Evolutionary conservation across 2,113 vertebrate species (phyloP).

Genomic region (Chloroceryle aenea): DNA sequence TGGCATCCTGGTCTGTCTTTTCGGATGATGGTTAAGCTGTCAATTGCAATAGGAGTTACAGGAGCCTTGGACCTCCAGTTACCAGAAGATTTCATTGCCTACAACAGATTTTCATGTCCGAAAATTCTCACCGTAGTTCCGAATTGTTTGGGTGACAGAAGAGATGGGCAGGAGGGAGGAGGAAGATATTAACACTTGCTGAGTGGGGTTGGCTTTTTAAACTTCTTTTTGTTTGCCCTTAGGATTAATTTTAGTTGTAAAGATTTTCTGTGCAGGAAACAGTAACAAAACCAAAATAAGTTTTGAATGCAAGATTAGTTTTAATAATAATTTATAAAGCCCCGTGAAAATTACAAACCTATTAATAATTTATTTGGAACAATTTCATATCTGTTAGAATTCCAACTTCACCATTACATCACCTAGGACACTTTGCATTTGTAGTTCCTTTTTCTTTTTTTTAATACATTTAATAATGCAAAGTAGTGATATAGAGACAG

Average conservation of each 20-base stretch:
- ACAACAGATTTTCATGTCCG: not conserved
- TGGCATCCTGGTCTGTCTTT: not conserved
- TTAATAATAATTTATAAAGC: not conserved
- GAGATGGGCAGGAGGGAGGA: not conserved
- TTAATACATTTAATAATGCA: slow-evolving; percentile 5
- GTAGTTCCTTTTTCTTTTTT: not conserved
- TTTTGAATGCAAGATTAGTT: not conserved
- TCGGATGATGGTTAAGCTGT: not conserved
- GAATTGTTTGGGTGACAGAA: not conserved
- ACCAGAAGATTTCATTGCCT: not conserved
- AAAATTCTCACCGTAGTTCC: not conserved
- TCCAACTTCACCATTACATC: slow-evolving; percentile 9
- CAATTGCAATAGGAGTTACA: not conserved
- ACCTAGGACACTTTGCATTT: not conserved
- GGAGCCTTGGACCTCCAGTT: not conserved
- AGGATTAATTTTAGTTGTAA: not conserved
- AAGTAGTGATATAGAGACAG: not conserved
- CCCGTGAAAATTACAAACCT: not conserved
- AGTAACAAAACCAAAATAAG: not conserved
- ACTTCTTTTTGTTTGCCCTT: not conserved
- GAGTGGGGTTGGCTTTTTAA: accelerated
- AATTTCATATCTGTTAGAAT: not conserved
- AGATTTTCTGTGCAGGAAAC: not conserved
- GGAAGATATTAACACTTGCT: not conserved
- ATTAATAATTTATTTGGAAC: slow-evolving; percentile 14